Evolutionary conservation across 2,797 vertebrate genomes (phyloP).

Genomic region (Spea hammondii): DNA sequence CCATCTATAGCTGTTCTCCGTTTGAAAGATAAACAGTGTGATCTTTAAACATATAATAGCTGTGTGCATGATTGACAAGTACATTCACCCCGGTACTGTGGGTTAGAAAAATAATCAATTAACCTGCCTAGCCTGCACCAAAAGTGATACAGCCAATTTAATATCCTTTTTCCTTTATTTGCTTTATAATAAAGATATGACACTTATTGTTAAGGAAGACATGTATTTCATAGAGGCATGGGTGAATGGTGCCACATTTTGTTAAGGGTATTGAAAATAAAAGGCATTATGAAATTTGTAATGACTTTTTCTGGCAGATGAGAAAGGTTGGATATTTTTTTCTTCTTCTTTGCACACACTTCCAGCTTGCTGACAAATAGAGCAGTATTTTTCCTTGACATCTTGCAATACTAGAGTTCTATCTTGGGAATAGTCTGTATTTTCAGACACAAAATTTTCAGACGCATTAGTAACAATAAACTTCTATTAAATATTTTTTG

Average conservation of each 20-base stretch:
- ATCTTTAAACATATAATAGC: slow-evolving; percentile 15
- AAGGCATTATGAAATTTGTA: slow-evolving; percentile 12
- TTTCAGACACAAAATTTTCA: slow-evolving; percentile 24
- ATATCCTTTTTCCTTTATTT: slow-evolving; percentile 43
- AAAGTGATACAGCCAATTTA: slow-evolving; percentile 25
- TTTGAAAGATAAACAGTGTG: slow-evolving; percentile 1
- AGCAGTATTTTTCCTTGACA: slow-evolving; percentile 21
- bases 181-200: slow-evolving; percentile 34
- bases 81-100: slow-evolving; percentile 13
- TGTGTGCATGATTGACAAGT: slow-evolving; percentile 18
- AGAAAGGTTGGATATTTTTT: slow-evolving; percentile 14
- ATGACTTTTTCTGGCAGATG: slow-evolving; percentile 23
- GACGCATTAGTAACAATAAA: slow-evolving; percentile 10
- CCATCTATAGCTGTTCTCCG: background rate
- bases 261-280: slow-evolving; percentile 23
- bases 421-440: slow-evolving; percentile 28
- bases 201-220: slow-evolving; percentile 23
- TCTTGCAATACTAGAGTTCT: slow-evolving; percentile 18
- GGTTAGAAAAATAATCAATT: slow-evolving; percentile 24
- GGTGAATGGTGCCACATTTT: slow-evolving; percentile 27
- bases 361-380: slow-evolving; percentile 33
- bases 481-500: background rate
- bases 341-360: background rate
- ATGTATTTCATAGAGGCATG: slow-evolving; percentile 12
- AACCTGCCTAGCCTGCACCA: slow-evolving; percentile 7